phyloP scores from a whole-genome alignment of 1,140 invertebrate genomes.

The Papilio helenus region DNA sequence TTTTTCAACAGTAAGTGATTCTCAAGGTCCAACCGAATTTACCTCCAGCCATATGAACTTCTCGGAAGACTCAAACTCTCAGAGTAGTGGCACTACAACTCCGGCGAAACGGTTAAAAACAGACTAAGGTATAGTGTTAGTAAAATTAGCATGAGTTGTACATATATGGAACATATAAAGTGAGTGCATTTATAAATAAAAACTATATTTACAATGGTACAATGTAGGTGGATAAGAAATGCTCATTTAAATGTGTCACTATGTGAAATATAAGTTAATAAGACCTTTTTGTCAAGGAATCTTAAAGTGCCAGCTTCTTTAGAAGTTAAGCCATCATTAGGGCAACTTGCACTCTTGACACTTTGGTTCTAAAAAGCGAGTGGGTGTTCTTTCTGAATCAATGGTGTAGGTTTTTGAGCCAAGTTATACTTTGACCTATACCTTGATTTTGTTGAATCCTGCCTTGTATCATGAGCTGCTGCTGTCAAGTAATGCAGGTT shows the following conservation, averaged over 20 bases:
- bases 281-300: too few relatives aligned
- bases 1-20: conserved; percentile 95
- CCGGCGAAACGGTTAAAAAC: conserved; percentile 90
- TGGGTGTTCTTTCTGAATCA: too few relatives aligned
- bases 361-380: too few relatives aligned
- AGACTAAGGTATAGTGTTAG: conserved; percentile 72
- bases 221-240: conserved; percentile 18
- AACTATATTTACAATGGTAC: background rate
- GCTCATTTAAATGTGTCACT: conserved; percentile 23
- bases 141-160: conserved; percentile 35
- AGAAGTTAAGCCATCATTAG: too few relatives aligned
- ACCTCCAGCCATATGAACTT: conserved; percentile 92
- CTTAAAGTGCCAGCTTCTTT: too few relatives aligned
- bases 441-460: too few relatives aligned
- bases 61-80: conserved; percentile 95
- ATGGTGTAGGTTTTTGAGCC: too few relatives aligned
- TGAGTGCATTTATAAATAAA: conserved; percentile 34
- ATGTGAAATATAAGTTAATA: background rate
- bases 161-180: conserved; percentile 39
- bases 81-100: conserved; percentile 89
- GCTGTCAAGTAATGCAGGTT: too few relatives aligned
- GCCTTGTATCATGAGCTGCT: too few relatives aligned
- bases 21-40: conserved; percentile 93
- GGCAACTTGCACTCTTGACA: too few relatives aligned
- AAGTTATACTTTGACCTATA: too few relatives aligned